Evolutionary conservation across 2,888 invertebrate species (phyloP).

Genomic region (Zaprionus lineosus): DNA sequence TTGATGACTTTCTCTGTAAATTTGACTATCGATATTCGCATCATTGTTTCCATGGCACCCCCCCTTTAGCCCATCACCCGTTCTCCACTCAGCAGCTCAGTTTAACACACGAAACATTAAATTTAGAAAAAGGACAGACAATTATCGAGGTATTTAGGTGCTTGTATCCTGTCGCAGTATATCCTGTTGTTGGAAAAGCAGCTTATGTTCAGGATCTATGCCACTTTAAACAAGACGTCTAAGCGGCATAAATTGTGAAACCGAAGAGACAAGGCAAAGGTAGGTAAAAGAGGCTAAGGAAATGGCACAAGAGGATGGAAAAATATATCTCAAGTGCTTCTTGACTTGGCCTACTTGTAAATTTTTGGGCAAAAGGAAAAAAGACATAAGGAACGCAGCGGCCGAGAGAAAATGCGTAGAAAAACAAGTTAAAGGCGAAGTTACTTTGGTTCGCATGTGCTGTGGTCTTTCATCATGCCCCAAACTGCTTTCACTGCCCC

Average conservation of each 20-base stretch:
- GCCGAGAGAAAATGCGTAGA: neutral
- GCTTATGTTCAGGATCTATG: constrained; percentile 44
- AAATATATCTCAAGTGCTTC: constrained; percentile 70
- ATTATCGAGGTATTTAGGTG: constrained; percentile 39
- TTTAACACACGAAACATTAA: constrained; percentile 16
- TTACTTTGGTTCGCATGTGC: constrained; percentile 75
- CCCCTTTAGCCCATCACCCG: no score
- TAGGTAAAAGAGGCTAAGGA: neutral
- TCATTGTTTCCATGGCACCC: no score
- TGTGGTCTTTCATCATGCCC: constrained; percentile 74
- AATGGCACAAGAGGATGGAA: constrained; percentile 13
- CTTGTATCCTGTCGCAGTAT: constrained; percentile 4
- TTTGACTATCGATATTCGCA: no score
- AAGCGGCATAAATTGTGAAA: constrained; percentile 47
- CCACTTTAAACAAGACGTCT: constrained; percentile 54
- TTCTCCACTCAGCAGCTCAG: no score
- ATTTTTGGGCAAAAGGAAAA: constrained; percentile 34
- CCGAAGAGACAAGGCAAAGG: neutral
- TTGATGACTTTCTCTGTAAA: no score
- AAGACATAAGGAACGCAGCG: neutral
- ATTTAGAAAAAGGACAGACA: constrained; percentile 17
- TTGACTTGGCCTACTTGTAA: constrained; percentile 73
- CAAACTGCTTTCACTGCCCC: constrained; percentile 16
- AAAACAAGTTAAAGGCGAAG: constrained; percentile 38
- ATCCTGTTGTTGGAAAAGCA: constrained; percentile 34